Conservation (phyloP, 64 coral and sea anemone species). For the Cladopsammia gracilis region DNA sequence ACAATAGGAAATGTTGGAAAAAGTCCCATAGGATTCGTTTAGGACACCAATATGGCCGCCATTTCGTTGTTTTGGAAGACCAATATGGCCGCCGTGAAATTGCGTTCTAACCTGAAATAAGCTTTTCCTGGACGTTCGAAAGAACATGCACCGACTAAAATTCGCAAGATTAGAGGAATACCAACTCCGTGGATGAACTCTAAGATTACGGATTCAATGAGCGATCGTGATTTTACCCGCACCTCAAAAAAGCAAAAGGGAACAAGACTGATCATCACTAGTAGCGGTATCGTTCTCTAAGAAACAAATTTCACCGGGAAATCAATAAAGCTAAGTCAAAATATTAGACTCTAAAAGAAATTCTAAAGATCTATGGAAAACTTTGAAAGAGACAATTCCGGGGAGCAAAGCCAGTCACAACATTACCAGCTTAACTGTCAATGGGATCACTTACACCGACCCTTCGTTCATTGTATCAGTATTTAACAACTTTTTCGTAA, state of each 20-base stretch:
- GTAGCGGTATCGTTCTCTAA: slow-evolving; percentile 61
- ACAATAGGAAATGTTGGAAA: no score
- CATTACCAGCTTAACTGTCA: slow-evolving; percentile 38
- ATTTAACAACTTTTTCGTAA: background rate
- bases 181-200: slow-evolving; percentile 66
- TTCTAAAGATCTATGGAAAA: slow-evolving; percentile 55
- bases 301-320: slow-evolving; percentile 59
- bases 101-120: slow-evolving; percentile 62
- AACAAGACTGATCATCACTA: slow-evolving; percentile 69
- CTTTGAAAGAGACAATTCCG: slow-evolving; percentile 56
- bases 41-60: no score
- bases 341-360: slow-evolving; percentile 55
- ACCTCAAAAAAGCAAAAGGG: slow-evolving; percentile 66
- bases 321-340: slow-evolving; percentile 65
- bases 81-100: no score
- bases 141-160: slow-evolving; percentile 71
- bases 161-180: slow-evolving; percentile 50
- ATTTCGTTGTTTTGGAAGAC: no score
- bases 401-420: slow-evolving; percentile 49
- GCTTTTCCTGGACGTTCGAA: slow-evolving; percentile 69
- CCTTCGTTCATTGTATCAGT: background rate
- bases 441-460: slow-evolving; percentile 28
- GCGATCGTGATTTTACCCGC: slow-evolving; percentile 58
- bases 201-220: slow-evolving; percentile 55
- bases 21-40: no score